Conservation (phyloP, 2,888 invertebrate species). For the Mythimna impura region DNA sequence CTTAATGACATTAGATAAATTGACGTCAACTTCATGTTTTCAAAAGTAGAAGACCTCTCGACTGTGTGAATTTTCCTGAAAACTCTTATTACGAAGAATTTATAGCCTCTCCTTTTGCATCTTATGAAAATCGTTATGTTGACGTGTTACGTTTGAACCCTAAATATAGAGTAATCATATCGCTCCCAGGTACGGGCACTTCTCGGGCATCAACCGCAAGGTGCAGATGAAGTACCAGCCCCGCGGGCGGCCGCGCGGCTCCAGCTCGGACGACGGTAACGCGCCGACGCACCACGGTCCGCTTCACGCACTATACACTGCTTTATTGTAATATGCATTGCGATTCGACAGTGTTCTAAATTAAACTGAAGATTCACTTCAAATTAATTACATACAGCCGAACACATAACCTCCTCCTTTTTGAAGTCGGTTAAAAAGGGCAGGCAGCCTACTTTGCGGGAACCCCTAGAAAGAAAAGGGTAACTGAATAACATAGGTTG, state of each 20-base stretch:
- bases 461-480: too few relatives aligned
- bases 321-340: constrained; percentile 47
- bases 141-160: too few relatives aligned
- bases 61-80: too few relatives aligned
- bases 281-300: constrained; percentile 80
- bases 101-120: too few relatives aligned
- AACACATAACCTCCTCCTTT: too few relatives aligned
- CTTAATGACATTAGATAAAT: too few relatives aligned
- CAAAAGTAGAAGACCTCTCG: too few relatives aligned
- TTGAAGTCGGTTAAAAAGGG: not conserved
- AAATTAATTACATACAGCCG: not conserved
- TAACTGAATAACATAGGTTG: too few relatives aligned
- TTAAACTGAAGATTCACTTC: not conserved
- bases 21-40: too few relatives aligned
- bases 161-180: too few relatives aligned
- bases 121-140: too few relatives aligned
- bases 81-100: too few relatives aligned
- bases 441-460: not conserved
- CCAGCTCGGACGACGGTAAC: constrained; percentile 98
- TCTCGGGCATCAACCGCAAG: constrained; percentile 99
- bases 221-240: constrained; percentile 99
- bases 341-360: constrained; percentile 5
- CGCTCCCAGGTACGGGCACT: constrained; percentile 97
- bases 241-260: constrained; percentile 96
- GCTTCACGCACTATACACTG: constrained; percentile 61